Conservation (phyloP, 1,140 invertebrate species). For the Euglossa dilemma region DNA sequence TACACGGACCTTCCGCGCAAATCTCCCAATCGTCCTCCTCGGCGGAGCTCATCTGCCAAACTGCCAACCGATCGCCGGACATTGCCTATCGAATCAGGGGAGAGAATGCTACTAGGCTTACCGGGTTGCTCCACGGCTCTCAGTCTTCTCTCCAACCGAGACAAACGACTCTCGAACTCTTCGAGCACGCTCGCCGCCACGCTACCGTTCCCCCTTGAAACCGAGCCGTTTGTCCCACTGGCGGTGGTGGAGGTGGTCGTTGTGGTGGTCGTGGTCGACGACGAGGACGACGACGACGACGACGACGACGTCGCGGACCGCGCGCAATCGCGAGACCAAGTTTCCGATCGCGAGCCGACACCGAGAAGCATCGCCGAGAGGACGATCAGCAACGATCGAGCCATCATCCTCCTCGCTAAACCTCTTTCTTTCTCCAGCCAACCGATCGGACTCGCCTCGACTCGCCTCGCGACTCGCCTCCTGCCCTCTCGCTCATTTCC, state of each 20-base stretch:
- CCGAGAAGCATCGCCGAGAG: neutral
- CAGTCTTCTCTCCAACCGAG: constrained; percentile 85
- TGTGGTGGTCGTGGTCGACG: too few species aligned
- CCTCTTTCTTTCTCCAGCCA: neutral
- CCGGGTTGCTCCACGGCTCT: constrained; percentile 89
- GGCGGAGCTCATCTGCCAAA: constrained; percentile 86
- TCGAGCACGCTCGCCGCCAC: constrained; percentile 53
- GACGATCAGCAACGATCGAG: neutral
- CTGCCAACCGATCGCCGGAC: constrained; percentile 73
- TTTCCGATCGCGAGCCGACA: neutral
- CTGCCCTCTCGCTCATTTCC: neutral
- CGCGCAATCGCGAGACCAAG: neutral
- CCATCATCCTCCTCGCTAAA: neutral
- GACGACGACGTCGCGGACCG: constrained; percentile 2
- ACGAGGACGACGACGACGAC: too few species aligned
- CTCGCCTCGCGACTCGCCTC: too few species aligned
- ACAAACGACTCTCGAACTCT: constrained; percentile 74
- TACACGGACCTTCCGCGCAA: constrained; percentile 87
- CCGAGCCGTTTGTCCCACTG: neutral
- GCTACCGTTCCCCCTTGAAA: neutral
- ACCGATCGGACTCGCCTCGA: too few species aligned
- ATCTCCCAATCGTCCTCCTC: constrained; percentile 86
- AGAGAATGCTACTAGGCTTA: constrained; percentile 56
- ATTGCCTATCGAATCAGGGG: neutral
- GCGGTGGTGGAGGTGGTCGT: too few species aligned